These are phyloP conservation scores for Kryptolebias ocellatus DNA, from an alignment of 2,797 vertebrate genomes.

Conservation along the genomic window DNA sequence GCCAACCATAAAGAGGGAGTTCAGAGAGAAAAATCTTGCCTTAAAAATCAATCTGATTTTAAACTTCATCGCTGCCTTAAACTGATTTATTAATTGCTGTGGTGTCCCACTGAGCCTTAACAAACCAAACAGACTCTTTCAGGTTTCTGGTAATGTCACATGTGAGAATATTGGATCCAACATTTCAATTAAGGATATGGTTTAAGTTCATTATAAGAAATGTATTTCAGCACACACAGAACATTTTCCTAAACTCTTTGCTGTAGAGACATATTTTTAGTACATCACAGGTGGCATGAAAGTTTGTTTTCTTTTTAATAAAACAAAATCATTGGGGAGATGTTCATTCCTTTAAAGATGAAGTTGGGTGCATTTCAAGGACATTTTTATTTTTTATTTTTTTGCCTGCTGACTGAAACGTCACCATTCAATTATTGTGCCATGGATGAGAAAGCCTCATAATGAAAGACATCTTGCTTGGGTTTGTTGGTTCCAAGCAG, in stretches of 20 bases:
- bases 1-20: slow-evolving; percentile 12
- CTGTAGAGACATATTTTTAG: background rate
- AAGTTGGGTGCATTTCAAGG: background rate
- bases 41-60: background rate
- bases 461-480: slow-evolving; percentile 60
- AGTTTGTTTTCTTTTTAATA: no score
- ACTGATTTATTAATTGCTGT: slow-evolving; percentile 49
- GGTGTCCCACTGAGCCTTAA: slow-evolving; percentile 31
- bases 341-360: slow-evolving; percentile 2
- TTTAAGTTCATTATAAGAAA: background rate
- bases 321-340: no score
- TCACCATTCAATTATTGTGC: slow-evolving; percentile 3
- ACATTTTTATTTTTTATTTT: background rate
- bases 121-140: slow-evolving; percentile 46
- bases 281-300: background rate
- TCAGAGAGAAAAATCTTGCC: slow-evolving; percentile 32
- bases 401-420: slow-evolving; percentile 16
- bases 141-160: slow-evolving; percentile 38
- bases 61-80: slow-evolving; percentile 38
- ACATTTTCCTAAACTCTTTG: background rate
- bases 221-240: no score
- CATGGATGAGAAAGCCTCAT: slow-evolving; percentile 28
- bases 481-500: slow-evolving; percentile 54
- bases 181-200: slow-evolving; percentile 17
- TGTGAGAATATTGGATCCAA: slow-evolving; percentile 10